These are phyloP conservation scores for Tangara arthus DNA, from an alignment of 2,797 vertebrate genomes.

Conservation along the genomic window DNA sequence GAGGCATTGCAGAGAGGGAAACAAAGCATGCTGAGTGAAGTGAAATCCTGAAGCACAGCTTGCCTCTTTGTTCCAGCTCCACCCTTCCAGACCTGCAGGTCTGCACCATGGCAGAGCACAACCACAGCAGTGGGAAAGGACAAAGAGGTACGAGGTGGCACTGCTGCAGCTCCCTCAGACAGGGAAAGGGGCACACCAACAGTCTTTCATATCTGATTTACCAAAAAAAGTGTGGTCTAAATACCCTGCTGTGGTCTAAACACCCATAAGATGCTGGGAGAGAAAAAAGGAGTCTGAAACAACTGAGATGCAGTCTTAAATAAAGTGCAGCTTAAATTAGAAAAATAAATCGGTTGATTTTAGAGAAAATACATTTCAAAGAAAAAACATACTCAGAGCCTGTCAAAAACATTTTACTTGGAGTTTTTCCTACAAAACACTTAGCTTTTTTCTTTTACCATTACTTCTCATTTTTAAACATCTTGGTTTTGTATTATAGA, in stretches of 20 bases:
- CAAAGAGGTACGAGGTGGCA: fast-evolving
- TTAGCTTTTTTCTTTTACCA: not conserved
- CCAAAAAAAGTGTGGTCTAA: not conserved
- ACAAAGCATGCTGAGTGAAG: fast-evolving
- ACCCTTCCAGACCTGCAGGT: not conserved
- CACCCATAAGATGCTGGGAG: not conserved
- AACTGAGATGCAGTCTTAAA: not conserved
- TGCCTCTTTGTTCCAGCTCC: not conserved
- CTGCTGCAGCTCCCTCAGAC: not conserved
- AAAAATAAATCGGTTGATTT: fast-evolving
- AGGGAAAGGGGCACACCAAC: not conserved
- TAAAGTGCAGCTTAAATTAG: not conserved
- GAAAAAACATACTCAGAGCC: not conserved
- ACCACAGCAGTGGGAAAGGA: not conserved
- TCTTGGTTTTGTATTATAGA: not conserved
- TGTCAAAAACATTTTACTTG: not conserved
- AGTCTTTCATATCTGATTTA: not conserved
- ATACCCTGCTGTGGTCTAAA: no score
- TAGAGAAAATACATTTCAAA: not conserved
- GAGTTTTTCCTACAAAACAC: not conserved
- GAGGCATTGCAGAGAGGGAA: not conserved
- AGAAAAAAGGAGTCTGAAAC: not conserved
- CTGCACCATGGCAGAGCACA: not conserved
- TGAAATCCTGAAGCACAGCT: not conserved
- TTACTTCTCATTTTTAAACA: not conserved